Percentiles rank a stretch among this genome's conserved stretches.
Conservation (phyloP, 2,888 invertebrate genomes). For the Thyatira batis region DNA sequence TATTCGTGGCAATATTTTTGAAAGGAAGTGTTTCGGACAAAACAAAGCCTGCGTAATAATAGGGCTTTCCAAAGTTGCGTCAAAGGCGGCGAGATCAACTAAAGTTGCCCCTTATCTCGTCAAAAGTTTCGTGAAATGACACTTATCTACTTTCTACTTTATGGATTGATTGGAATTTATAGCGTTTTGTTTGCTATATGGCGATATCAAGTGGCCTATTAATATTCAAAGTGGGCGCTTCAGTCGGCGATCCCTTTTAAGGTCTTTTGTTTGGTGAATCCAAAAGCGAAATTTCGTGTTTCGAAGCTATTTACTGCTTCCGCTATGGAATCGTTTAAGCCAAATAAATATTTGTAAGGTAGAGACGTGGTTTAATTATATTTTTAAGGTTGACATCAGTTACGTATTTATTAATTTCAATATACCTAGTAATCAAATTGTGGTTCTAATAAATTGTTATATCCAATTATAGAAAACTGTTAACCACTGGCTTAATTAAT, state of each 20-base stretch:
- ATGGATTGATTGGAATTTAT: constrained; percentile 56
- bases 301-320: background rate
- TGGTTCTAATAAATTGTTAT: too few relatives aligned
- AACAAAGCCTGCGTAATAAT: constrained; percentile 68
- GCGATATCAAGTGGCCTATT: constrained; percentile 2
- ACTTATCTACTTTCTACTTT: constrained; percentile 62
- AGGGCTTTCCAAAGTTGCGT: constrained; percentile 54
- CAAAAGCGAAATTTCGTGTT: background rate
- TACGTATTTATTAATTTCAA: too few relatives aligned
- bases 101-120: constrained; percentile 61
- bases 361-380: background rate
- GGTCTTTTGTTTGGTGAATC: background rate
- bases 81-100: constrained; percentile 46
- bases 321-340: background rate
- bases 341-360: background rate
- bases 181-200: constrained; percentile 7
- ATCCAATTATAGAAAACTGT: too few relatives aligned
- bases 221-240: constrained; percentile 2
- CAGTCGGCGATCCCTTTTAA: constrained; percentile 1
- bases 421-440: too few relatives aligned
- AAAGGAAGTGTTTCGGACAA: constrained; percentile 52
- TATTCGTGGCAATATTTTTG: constrained; percentile 57
- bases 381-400: background rate
- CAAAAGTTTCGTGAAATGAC: constrained; percentile 59
- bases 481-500: too few relatives aligned